Evolutionary conservation across 2,113 vertebrate species (phyloP), one percentile per base, ranked within the genome.

Genomic region (Tursiops truncatus): DNA sequence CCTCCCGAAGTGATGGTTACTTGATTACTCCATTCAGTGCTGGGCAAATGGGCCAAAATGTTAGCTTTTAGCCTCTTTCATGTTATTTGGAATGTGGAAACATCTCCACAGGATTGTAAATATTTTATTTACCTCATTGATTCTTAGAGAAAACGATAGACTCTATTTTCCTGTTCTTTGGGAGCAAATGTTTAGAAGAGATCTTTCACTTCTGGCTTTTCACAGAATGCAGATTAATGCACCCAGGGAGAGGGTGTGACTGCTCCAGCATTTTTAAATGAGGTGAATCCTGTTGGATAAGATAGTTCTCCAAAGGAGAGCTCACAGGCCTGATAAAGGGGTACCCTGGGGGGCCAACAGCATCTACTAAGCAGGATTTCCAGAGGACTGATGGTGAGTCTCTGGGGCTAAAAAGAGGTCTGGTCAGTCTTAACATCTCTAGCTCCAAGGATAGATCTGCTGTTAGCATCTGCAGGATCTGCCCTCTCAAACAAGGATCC

Each of bases 41-140:
- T 85, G 25, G 50, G 62, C 23, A 77, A 58, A 77, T 36, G 67
- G 82, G 71, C 81, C 77, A 71, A 73, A 96, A 74, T 70, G 44
- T 91, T 94, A 85, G 62, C 12, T 86, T 91, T 91, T 41, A 70
- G 28, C 74, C 4, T 87, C 25, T 76, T 81, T 90, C 63, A 26
- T 96, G 36, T 74, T 58, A 81, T 79, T 56, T 47, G 47, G 26
- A 31, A 71, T 76, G 71, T 76, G 62, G 53, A 67, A 44, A 89
- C 31, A 36, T 71, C 44, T 67, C 38, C 17, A 10, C 5, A 67
- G 53, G 58, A 38, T 44, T 91, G 41, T 73, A 82, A 95, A 76
- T 84, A 85, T 41, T 92, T 82, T 83, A 82, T 95, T 95, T 94
- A 71, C 36, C 23, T 90, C 28, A 89, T n/a, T 94, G 88, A 86